Conservation (phyloP, 2,888 invertebrate genomes). For the Merodon equestris region DNA sequence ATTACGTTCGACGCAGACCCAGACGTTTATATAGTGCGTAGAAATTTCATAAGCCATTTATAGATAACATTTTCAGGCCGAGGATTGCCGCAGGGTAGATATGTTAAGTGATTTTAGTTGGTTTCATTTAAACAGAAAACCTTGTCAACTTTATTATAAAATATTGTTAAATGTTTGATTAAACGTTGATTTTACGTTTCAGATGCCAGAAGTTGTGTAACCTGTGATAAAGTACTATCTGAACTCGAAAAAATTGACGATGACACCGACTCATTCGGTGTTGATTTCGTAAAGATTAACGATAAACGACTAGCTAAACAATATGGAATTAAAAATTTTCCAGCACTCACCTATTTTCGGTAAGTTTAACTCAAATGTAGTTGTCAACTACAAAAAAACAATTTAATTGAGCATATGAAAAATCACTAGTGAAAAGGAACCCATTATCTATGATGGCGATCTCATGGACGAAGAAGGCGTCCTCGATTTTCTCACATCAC, state of each 20-base stretch:
- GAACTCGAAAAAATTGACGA: slow-evolving; percentile 97
- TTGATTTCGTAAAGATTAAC: slow-evolving; percentile 97
- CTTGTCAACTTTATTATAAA: no score
- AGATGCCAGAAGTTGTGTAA: slow-evolving; percentile 95
- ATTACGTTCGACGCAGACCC: no score
- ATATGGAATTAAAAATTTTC: slow-evolving; percentile 97
- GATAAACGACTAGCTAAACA: slow-evolving; percentile 97
- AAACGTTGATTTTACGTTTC: no score
- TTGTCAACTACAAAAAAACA: background rate
- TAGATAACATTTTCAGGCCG: no score
- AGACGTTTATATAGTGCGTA: no score
- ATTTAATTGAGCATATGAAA: background rate
- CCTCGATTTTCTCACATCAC: slow-evolving; percentile 94
- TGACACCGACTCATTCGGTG: slow-evolving; percentile 95
- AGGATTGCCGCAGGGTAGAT: no score
- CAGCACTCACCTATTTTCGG: slow-evolving; percentile 95
- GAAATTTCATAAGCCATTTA: no score
- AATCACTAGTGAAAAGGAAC: slow-evolving; percentile 89
- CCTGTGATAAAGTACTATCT: slow-evolving; percentile 93
- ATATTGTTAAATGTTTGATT: no score
- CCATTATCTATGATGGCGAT: slow-evolving; percentile 97
- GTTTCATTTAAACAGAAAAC: no score
- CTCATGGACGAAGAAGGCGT: slow-evolving; percentile 97
- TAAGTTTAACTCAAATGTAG: slow-evolving; percentile 68
- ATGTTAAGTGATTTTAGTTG: no score